Evolutionary conservation across 2,888 invertebrate genomes (phyloP).

Genomic region (Rhaphigaster nebulosa): DNA sequence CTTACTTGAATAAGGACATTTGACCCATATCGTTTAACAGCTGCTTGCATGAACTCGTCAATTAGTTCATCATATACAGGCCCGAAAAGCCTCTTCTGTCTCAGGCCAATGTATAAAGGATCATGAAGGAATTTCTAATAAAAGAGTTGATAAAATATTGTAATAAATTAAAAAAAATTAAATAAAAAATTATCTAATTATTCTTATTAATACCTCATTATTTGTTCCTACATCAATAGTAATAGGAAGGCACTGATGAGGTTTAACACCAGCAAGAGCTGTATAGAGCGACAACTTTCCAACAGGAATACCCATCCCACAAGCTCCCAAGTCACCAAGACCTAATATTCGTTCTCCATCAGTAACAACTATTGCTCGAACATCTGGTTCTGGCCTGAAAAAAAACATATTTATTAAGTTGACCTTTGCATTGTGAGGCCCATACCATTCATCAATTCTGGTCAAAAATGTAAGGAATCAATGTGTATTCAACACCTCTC

Average conservation of each 20-base stretch:
- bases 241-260: constrained; percentile 94
- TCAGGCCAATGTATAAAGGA: constrained; percentile 93
- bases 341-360: constrained; percentile 98
- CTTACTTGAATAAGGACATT: constrained; percentile 80
- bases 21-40: constrained; percentile 88
- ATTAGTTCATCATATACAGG: constrained; percentile 91
- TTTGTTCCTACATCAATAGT: constrained; percentile 96
- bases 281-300: constrained; percentile 97
- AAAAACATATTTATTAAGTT: neutral
- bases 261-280: constrained; percentile 84
- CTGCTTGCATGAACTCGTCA: constrained; percentile 97
- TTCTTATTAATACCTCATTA: constrained; percentile 76
- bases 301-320: constrained; percentile 98
- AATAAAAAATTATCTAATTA: neutral
- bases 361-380: constrained; percentile 91
- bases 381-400: constrained; percentile 85
- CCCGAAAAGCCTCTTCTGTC: constrained; percentile 87
- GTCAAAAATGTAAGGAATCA: neutral
- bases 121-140: constrained; percentile 86
- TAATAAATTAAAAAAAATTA: neutral
- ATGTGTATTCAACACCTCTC: neutral
- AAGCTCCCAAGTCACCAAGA: constrained; percentile 95
- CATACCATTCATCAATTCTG: neutral
- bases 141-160: constrained; percentile 8
- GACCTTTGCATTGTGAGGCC: neutral